Evolutionary conservation across 2,113 vertebrate genomes (phyloP).

Genomic region (Catharus minimus): DNA sequence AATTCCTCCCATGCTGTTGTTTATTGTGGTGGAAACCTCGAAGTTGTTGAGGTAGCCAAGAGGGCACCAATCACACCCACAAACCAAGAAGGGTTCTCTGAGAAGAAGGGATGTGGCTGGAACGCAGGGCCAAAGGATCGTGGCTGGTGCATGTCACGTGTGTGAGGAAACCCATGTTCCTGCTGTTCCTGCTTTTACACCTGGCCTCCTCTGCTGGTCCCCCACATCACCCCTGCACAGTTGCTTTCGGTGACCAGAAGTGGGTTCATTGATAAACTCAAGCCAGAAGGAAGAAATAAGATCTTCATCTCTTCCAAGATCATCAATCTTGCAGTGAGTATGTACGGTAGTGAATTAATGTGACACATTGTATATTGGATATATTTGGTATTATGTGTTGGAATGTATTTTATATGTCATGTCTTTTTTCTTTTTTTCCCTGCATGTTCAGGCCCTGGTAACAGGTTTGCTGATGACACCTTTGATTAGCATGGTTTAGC

Average conservation of each 20-base stretch:
- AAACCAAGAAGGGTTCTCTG: not conserved
- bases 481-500: not conserved
- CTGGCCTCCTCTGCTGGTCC: not conserved
- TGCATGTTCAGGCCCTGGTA: not conserved
- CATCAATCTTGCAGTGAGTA: not conserved
- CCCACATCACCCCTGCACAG: not conserved
- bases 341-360: not conserved
- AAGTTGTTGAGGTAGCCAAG: not conserved
- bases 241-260: not conserved
- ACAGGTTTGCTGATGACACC: not conserved
- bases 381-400: not conserved
- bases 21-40: not conserved
- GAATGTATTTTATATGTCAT: not conserved
- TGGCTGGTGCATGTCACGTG: accelerated
- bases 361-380: not conserved
- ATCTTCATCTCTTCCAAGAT: not conserved
- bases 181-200: not conserved
- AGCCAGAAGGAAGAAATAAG: not conserved
- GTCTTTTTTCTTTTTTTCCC: accelerated
- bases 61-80: not conserved
- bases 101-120: not conserved
- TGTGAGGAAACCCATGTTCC: not conserved
- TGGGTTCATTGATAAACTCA: not conserved
- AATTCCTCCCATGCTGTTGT: not conserved
- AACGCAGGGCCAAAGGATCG: not conserved